Conservation (phyloP, 2,888 invertebrate genomes). For the Harpagoxenus sublaevis region DNA sequence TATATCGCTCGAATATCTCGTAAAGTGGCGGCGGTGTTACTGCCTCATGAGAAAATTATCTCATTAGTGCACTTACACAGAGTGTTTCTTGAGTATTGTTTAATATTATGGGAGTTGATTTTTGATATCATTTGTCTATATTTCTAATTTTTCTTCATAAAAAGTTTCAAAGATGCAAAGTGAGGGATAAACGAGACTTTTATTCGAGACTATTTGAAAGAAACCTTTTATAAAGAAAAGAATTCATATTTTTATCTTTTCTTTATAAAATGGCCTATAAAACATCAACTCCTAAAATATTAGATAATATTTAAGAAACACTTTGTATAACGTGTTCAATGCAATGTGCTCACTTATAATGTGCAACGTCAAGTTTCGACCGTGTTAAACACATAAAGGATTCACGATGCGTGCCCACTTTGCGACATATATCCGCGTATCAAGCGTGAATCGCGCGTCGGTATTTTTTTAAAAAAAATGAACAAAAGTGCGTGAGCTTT, state of each 20-base stretch:
- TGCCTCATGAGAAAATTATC: conserved; percentile 12
- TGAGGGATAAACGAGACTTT: neutral
- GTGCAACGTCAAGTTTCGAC: conserved; percentile 24
- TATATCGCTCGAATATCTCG: conserved; percentile 23
- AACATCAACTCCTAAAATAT: neutral
- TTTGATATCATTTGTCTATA: neutral
- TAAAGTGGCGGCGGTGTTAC: conserved; percentile 1
- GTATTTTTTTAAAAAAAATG: conserved; percentile 30
- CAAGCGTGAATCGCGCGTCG: conserved; percentile 3
- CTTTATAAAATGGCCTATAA: neutral
- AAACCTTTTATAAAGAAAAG: too few species aligned
- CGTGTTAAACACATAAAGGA: conserved; percentile 21
- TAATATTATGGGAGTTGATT: neutral
- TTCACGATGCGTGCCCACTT: conserved; percentile 11
- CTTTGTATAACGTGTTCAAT: neutral
- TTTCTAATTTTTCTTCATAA: neutral
- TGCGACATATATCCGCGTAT: conserved; percentile 1
- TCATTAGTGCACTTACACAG: neutral
- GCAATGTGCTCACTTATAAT: conserved; percentile 2
- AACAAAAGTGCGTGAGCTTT: conserved; percentile 2
- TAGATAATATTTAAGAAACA: neutral
- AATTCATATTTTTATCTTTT: neutral
- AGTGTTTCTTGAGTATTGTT: neutral
- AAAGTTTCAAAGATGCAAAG: too few species aligned
- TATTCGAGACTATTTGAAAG: neutral